phyloP scores from a whole-genome alignment of 2,888 invertebrate species.

The Fissipunctia ypsillon region DNA sequence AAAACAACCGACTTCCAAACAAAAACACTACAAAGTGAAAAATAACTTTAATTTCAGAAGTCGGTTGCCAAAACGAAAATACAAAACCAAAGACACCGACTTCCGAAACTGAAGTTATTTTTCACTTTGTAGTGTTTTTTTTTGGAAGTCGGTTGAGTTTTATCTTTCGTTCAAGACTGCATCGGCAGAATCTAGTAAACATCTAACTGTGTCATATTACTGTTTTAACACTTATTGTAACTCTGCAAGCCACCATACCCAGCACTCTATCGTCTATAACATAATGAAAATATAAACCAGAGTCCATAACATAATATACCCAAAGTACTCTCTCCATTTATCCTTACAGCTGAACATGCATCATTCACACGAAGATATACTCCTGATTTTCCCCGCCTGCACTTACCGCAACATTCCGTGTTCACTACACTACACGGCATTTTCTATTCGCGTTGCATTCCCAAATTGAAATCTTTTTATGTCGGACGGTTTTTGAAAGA shows the following conservation, averaged over 20 bases:
- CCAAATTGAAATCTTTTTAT: conserved; percentile 44
- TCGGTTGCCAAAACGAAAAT: too few species aligned
- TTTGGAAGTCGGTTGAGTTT: too few species aligned
- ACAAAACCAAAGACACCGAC: too few species aligned
- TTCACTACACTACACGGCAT: conserved; percentile 42
- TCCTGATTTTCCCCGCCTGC: conserved; percentile 40
- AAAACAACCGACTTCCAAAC: too few species aligned
- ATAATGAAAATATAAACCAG: background rate
- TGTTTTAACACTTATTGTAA: background rate
- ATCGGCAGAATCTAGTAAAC: background rate
- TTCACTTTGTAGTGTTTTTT: too few species aligned
- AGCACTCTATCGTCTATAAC: background rate
- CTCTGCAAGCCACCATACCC: fast-evolving
- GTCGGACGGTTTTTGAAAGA: background rate
- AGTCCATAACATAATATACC: background rate
- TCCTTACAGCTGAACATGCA: conserved; percentile 7
- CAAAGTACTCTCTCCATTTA: conserved; percentile 16
- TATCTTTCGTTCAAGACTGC: background rate
- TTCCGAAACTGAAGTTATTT: too few species aligned
- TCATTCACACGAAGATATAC: conserved; percentile 20
- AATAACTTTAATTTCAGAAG: too few species aligned
- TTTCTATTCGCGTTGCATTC: conserved; percentile 41
- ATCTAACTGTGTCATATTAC: background rate
- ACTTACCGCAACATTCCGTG: conserved; percentile 42
- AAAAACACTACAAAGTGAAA: too few species aligned